Base-by-base conservation (phyloP, 2,888 invertebrate species). In the Rhagium mordax region DNA sequence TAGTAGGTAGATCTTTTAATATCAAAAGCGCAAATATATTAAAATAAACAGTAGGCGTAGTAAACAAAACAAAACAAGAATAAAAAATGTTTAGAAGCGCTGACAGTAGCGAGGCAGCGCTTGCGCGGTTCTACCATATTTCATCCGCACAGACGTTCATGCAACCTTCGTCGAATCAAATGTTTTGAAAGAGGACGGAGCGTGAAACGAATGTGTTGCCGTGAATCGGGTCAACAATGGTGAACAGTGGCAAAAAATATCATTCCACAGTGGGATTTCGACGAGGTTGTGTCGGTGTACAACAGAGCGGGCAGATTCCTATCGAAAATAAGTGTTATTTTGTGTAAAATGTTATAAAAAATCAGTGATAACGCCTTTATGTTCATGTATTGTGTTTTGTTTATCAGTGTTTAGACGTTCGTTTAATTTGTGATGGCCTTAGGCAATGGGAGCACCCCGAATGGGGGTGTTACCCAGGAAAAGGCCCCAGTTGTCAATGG, bases 401-500 rank as follows among this genome's bases (percentile, higher is more conserved):
- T 77, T 74, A 33, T 70, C 67, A 59, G 74, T 78, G 78, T 73
- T 61, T 33, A 57, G 47, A 57, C 60, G 53, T 65, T 27, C 72
- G 60, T 79, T 76, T 69, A 16, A 70, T 74, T 61, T 57, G 67
- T 64, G 70, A 88, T 88, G 88, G 88, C 88, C 78, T 81, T 88
- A 77, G 88, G 88, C 57, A 88, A 88, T 79, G 88, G 88, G 80
- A 86, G 84, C 80, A 86, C 88, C 80, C 84, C 85, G 33, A 88
- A 87, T 76, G 88, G 87, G 82, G 87, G 86, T 83, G 86, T 87
- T 81, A 84, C 85, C 81, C 86, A 87, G 79, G 88, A 88, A 81
- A 90, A 90, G 84, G 91, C 91, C 72, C 91, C 91, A 74, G 90
- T 91, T 71, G 91, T 91, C 78, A 90, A 90, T 83, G 91, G 91